Percentiles rank a stretch among this genome's conserved stretches.
Evolutionary conservation across 2,888 invertebrate genomes (phyloP).

Genomic region (Phymatocera aterrima): DNA sequence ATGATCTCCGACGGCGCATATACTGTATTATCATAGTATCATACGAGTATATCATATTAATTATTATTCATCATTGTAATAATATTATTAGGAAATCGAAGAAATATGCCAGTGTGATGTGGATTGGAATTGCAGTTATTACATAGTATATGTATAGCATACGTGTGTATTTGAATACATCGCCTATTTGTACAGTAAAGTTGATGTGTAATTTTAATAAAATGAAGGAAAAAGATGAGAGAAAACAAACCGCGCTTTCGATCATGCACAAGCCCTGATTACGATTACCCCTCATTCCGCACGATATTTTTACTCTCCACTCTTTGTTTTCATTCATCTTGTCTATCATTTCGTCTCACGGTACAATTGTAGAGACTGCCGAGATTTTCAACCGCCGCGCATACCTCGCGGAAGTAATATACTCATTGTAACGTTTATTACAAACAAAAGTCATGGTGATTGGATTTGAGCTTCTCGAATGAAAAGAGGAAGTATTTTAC

Average conservation of each 20-base stretch:
- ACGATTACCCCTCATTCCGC: background rate
- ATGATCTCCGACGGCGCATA: background rate
- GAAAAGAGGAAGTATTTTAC: too few species aligned
- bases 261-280: background rate
- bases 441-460: too few species aligned
- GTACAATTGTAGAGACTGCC: too few species aligned
- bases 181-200: slow-evolving; percentile 22
- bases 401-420: too few species aligned
- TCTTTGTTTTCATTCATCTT: too few species aligned
- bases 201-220: slow-evolving; percentile 7
- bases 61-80: background rate
- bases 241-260: background rate
- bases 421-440: too few species aligned
- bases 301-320: too few species aligned
- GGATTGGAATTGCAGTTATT: background rate
- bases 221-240: background rate
- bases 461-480: too few species aligned
- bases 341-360: too few species aligned
- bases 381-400: too few species aligned
- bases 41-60: background rate
- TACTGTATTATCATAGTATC: too few species aligned
- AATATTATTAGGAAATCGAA: background rate
- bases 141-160: too few species aligned
- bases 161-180: background rate
- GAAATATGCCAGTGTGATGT: background rate